These are phyloP conservation scores for Littorina saxatilis DNA, from an alignment of 1,140 invertebrate species.

Conservation along the genomic window DNA sequence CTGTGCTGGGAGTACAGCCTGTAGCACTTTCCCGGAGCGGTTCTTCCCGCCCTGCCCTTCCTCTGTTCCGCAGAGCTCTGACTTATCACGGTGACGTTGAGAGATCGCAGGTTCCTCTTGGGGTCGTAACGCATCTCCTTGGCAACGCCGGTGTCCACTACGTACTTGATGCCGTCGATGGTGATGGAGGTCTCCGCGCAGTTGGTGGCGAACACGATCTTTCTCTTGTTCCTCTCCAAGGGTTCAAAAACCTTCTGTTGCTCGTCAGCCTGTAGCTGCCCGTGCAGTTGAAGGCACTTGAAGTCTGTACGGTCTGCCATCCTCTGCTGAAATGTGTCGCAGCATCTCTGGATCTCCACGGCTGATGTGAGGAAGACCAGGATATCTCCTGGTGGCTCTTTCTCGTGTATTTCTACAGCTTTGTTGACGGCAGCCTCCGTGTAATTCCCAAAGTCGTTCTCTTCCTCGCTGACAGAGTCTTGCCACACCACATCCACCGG, in stretches of 20 bases:
- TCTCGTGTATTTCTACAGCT: conserved; percentile 94
- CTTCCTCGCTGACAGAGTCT: conserved; percentile 89
- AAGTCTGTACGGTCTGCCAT: conserved; percentile 29
- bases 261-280: conserved; percentile 94
- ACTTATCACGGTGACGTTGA: conserved; percentile 55
- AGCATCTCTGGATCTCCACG: conserved; percentile 66
- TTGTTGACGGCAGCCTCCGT: conserved; percentile 96
- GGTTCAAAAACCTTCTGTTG: conserved; percentile 82
- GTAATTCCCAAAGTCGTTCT: conserved; percentile 86
- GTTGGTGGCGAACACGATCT: conserved; percentile 72
- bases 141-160: conserved; percentile 68
- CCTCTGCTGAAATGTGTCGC: conserved; percentile 43
- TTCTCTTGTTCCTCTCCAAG: conserved; percentile 51
- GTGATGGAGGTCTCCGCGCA: conserved; percentile 74
- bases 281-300: conserved; percentile 87
- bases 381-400: conserved; percentile 93
- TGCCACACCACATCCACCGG: conserved; percentile 93
- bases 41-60: conserved; percentile 70
- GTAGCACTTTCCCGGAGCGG: conserved; percentile 60
- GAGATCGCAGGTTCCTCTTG: conserved; percentile 58
- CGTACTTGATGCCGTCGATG: conserved; percentile 68
- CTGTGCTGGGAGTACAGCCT: conserved; percentile 62
- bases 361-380: conserved; percentile 92
- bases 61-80: conserved; percentile 69
- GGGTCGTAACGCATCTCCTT: conserved; percentile 68